A percentile compares a stretch with the other conserved stretches of the same genome.
Conservation (phyloP, 2,797 vertebrate genomes). For the Muraenolepis orangiensis region DNA sequence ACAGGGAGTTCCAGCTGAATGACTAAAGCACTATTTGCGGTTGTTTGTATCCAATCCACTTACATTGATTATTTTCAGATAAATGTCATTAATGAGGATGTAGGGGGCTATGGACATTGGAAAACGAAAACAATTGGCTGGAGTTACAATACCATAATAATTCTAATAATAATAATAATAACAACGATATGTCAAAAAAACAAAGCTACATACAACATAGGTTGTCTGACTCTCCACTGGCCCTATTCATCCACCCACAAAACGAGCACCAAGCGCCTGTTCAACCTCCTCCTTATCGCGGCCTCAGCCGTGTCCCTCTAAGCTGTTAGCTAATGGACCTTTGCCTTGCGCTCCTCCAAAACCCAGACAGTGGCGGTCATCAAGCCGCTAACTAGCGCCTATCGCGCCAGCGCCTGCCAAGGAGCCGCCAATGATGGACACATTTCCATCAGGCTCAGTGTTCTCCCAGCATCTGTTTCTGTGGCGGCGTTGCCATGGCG, state of each 20-base stretch:
- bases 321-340: not conserved
- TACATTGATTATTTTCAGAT: not conserved
- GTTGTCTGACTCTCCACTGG: not conserved
- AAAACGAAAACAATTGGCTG: not conserved
- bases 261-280: not conserved
- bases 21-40: not conserved
- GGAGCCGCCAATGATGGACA: not conserved
- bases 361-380: not conserved
- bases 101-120: not conserved
- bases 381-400: not conserved
- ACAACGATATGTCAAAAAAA: no score
- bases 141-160: not conserved
- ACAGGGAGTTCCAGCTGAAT: no score
- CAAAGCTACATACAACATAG: not conserved
- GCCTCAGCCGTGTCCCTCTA: not conserved
- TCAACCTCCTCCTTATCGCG: not conserved
- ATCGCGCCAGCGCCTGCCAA: not conserved
- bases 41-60: not conserved
- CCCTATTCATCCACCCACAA: not conserved
- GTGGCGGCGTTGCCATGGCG: not conserved
- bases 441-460: not conserved
- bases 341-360: not conserved
- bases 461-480: not conserved
- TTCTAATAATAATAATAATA: not conserved
- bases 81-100: not conserved